A percentile compares a stretch with the other conserved stretches of the same genome.
Evolutionary conservation across 2,797 vertebrate species (phyloP).

Genomic region (Pseudochirops corinnae): DNA sequence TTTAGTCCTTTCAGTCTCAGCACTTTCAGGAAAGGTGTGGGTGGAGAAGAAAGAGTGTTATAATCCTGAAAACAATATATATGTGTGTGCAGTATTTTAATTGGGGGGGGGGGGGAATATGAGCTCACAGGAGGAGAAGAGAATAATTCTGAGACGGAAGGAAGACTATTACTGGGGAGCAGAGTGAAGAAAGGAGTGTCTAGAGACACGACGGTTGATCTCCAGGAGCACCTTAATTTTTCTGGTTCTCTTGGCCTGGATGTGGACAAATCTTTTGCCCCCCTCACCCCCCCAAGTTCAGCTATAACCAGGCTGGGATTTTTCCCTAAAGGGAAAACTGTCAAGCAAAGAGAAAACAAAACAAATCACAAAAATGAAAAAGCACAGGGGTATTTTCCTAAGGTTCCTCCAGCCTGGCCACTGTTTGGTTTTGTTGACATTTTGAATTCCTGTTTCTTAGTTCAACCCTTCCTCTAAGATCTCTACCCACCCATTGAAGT

Average conservation of each 20-base stretch:
- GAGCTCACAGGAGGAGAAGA: not conserved
- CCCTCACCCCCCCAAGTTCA: not conserved
- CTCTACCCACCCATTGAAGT: not conserved
- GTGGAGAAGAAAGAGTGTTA: not conserved
- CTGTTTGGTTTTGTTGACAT: not conserved
- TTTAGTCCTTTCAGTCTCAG: not conserved
- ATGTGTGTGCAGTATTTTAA: not conserved
- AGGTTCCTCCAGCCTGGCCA: not conserved
- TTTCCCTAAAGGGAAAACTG: not conserved
- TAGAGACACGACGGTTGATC: not conserved
- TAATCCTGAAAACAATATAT: not conserved
- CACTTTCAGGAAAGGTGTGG: not conserved
- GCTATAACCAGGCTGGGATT: not conserved
- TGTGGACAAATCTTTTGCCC: not conserved
- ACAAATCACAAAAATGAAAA: not conserved
- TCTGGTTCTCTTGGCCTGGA: not conserved
- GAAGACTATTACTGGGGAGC: not conserved
- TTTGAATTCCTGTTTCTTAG: not conserved
- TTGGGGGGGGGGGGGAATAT: not conserved
- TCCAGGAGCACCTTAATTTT: not conserved
- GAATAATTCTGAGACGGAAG: not conserved
- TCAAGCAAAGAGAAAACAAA: not conserved
- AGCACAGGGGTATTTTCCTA: not conserved
- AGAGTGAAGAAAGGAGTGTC: not conserved
- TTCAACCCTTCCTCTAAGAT: not conserved